Evolutionary conservation across 2,888 invertebrate species (phyloP), one percentile per base, ranked within the genome.

Genomic region (Chymomyza caudatula): DNA sequence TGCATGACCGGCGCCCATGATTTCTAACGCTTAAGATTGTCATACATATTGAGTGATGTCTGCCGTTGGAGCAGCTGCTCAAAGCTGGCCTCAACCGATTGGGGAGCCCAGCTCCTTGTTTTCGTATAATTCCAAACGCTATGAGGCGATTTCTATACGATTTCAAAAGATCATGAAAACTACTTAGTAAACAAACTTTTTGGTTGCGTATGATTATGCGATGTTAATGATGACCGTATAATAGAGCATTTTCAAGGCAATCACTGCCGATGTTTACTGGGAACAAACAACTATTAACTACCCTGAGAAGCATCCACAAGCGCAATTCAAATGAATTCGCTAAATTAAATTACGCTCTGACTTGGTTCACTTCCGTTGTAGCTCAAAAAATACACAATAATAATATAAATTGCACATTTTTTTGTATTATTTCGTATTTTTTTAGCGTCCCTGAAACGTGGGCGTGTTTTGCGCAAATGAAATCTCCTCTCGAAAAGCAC

Each of bases 371-470:
- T 29, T 29, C 29, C 29, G 29, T 29, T 29, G 29, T 29, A 11
- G 11, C 11, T 37, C 29, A 37, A 37, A 37, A 37, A 19, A 23
- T 44, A 42, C 60, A 66, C 44, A 56, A 63, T 62, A 65, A 47
- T 59, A 52, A 62, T 75, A 23, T 59, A 65, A 84, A 78, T 58
- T 76, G 82, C 78, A 79, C 73, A 78, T 78, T 37, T 8, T 37
- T 6, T 37, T 37, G 76, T 78, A 71, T 78, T 37, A 2, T 37
- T 6, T 37, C 11, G 76, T 78, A 71, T 52, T n/a, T 51, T 70
- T 68, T 67, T 22, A 47, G 19, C 44, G 84, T 71, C 78, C 78
- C 65, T 78, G 78, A 66, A 65, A 51, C 29, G 42, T 17, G 5
- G 43, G 59, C n/a, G 57, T 15, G 23, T 37, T 37, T 37, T 37